Percentiles rank a stretch among this genome's conserved stretches.
phyloP scores from a whole-genome alignment of 1,140 invertebrate genomes.

The Drosophila sulfurigaster region DNA sequence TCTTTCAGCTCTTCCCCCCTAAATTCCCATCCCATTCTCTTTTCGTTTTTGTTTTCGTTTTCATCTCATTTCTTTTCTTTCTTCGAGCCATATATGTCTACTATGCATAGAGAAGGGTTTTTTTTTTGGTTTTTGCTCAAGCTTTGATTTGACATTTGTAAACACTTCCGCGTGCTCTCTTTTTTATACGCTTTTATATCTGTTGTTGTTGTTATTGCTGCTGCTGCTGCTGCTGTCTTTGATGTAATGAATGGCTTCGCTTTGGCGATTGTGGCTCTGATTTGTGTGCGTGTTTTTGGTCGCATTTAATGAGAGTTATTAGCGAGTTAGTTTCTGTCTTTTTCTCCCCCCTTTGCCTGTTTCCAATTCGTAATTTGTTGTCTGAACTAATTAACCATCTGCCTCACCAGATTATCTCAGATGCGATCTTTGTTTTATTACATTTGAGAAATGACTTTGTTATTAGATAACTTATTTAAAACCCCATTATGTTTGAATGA shows the following conservation, averaged over 20 bases:
- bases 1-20: neutral
- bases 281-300: constrained; percentile 48
- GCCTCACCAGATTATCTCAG: constrained; percentile 8
- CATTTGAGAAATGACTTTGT: constrained; percentile 4
- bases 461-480: neutral
- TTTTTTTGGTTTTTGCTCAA: constrained; percentile 8
- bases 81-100: constrained; percentile 1
- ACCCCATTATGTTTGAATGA: neutral
- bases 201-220: constrained; percentile 23
- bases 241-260: constrained; percentile 75
- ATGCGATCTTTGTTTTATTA: neutral
- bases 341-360: neutral
- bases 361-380: constrained; percentile 15
- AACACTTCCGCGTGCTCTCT: constrained; percentile 74
- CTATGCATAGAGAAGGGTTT: constrained; percentile 34
- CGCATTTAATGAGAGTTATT: constrained; percentile 77
- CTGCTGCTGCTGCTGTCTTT: constrained; percentile 33
- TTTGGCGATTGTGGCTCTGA: constrained; percentile 53
- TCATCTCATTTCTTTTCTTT: constrained; percentile 9
- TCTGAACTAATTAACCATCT: constrained; percentile 39
- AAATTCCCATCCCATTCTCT: neutral
- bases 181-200: constrained; percentile 19
- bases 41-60: constrained; percentile 8
- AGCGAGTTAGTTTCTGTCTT: constrained; percentile 56
- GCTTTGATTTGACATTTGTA: constrained; percentile 73